These are phyloP conservation scores for Eupleurogrammus muticus DNA, from an alignment of 2,797 vertebrate species.

Conservation along the genomic window DNA sequence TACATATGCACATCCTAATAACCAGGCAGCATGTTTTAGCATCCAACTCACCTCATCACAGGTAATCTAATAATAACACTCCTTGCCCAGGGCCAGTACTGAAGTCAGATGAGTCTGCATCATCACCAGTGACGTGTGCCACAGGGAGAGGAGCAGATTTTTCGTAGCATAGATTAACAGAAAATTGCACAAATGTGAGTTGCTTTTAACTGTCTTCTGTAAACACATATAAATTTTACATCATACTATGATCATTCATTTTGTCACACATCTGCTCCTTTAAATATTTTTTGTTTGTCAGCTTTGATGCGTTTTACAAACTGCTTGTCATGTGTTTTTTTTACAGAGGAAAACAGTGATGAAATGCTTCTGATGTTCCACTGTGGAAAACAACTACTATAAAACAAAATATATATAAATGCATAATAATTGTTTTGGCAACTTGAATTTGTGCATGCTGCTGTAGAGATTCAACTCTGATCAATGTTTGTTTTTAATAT, in stretches of 20 bases:
- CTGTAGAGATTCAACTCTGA: not conserved
- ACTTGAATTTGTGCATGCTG: not conserved
- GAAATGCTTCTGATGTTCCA: not conserved
- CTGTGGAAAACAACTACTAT: not conserved
- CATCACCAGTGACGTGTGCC: slow-evolving; percentile 19
- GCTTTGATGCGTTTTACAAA: not conserved
- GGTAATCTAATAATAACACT: slow-evolving; percentile 53
- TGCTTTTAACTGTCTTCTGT: not conserved
- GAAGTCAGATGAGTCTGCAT: slow-evolving; percentile 38
- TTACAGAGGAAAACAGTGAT: not conserved
- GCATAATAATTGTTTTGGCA: not conserved
- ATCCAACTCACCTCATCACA: slow-evolving; percentile 44
- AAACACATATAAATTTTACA: slow-evolving; percentile 16
- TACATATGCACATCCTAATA: not conserved
- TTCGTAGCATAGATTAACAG: slow-evolving; percentile 30
- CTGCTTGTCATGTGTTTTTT: not conserved
- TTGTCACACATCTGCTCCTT: not conserved
- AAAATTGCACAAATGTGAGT: slow-evolving; percentile 16
- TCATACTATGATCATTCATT: not conserved
- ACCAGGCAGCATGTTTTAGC: slow-evolving; percentile 9
- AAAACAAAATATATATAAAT: not conserved
- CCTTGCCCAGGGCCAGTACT: slow-evolving; percentile 34
- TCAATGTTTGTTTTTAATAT: not conserved
- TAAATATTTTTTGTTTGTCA: not conserved
- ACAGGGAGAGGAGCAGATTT: slow-evolving; percentile 19